Base-by-base conservation (phyloP, 2,888 invertebrate genomes). In the Heliconius erato region DNA sequence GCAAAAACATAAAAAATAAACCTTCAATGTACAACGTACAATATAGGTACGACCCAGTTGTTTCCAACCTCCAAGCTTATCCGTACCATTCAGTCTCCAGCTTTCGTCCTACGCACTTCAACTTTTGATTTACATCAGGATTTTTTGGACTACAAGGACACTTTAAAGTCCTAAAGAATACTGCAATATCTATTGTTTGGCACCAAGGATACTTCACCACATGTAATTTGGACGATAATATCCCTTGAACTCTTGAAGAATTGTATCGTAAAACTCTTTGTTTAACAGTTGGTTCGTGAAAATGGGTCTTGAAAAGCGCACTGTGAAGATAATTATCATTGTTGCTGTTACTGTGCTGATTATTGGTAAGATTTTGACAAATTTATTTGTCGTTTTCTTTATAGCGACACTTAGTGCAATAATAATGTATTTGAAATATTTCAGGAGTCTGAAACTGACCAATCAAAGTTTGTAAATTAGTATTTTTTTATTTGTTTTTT, bases 221-320 rank as follows among this genome's bases (percentile, higher is more conserved):
- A 44, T 44, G 40, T 72, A 2, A 72, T 72, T 72, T 44, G 40
- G 35, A 35, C 59, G 3, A 32, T 7, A 23, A 35, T n/a, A 12
- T 71, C 14, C 44, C 19, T 28, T 26, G 40, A 69, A 40, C 26
- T 26, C 14, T 26, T 16, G 14, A 26, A 49, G 26, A 49, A 49
- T 49, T 72, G 28, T 28, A 7, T 72, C 6, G 44, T 26, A 44
- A 44, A 26, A 2, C 11, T 26, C 26, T 71, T 71, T 71, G 44
- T 79, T 79, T 28, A 5, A 28, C 7, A 28, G 26, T 82, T 74
- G 28, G 59, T 79, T 85, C 84, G 87, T 88, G 86, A 79, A 54
- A 83, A 95, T 95, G 95, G 95, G 93, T 7, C 87, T 94, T 76
- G 95, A 96, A 82, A 95, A 94, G 80, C 88, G 92, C 4, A 95